phyloP scores from a whole-genome alignment of 2,888 invertebrate species.

The Oxytorus armatus region DNA sequence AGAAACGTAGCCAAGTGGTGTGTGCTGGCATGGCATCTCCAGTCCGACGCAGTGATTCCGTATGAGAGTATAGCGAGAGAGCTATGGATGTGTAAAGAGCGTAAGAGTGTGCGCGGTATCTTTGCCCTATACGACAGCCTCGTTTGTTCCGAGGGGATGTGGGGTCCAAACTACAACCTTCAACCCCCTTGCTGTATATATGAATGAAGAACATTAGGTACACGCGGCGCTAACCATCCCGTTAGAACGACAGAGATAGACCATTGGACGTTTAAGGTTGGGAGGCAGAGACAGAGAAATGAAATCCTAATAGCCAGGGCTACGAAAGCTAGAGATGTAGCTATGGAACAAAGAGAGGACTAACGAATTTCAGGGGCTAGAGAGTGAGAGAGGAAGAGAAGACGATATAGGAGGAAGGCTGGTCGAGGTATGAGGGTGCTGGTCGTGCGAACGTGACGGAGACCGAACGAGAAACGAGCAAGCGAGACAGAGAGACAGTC shows the following conservation, averaged over 20 bases:
- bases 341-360: slow-evolving; percentile 21
- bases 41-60: slow-evolving; percentile 1
- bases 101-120: slow-evolving; percentile 31
- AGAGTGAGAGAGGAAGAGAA: slow-evolving; percentile 47
- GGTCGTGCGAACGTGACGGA: slow-evolving; percentile 51
- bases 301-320: slow-evolving; percentile 43
- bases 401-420: too few relatives aligned
- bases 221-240: slow-evolving; percentile 63
- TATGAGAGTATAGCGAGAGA: slow-evolving; percentile 17
- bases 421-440: too few relatives aligned
- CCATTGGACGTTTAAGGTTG: not conserved
- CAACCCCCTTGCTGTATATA: slow-evolving; percentile 38
- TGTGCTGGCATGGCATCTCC: slow-evolving; percentile 30
- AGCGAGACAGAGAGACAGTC: slow-evolving; percentile 34
- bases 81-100: slow-evolving; percentile 34
- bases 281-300: slow-evolving; percentile 44
- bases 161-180: slow-evolving; percentile 52
- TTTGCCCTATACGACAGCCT: slow-evolving; percentile 44
- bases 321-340: slow-evolving; percentile 9
- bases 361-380: slow-evolving; percentile 20
- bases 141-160: slow-evolving; percentile 43
- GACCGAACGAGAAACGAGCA: slow-evolving; percentile 53
- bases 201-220: slow-evolving; percentile 69
- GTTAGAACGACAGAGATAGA: slow-evolving; percentile 5
- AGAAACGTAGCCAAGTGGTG: slow-evolving; percentile 33